These are phyloP conservation scores for Vanessa atalanta DNA, from an alignment of 1,140 invertebrate species.

Conservation along the genomic window DNA sequence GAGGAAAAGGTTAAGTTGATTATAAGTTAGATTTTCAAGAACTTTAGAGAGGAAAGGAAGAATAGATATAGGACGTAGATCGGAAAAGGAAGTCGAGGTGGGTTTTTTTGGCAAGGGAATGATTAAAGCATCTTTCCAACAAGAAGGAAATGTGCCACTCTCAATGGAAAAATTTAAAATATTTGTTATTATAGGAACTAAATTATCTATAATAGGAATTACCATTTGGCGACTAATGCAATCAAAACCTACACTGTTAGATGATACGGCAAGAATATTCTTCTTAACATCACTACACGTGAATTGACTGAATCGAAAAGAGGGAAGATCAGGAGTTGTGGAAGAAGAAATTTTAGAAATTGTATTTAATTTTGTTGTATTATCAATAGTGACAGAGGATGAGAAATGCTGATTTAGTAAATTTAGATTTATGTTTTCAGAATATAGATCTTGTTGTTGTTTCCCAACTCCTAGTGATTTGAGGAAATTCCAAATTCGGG, in stretches of 20 bases:
- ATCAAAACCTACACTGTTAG: too few relatives aligned
- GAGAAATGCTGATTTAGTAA: conserved; percentile 1
- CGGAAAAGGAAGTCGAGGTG: not conserved
- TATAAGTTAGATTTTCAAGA: not conserved
- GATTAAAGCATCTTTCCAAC: not conserved
- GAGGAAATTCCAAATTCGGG: not conserved
- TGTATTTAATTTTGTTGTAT: not conserved
- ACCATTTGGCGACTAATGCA: too few relatives aligned
- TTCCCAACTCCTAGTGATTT: not conserved
- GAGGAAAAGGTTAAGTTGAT: not conserved
- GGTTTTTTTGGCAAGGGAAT: not conserved
- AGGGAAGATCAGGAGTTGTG: too few relatives aligned
- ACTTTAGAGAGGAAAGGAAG: not conserved
- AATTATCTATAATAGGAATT: too few relatives aligned
- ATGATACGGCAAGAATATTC: too few relatives aligned
- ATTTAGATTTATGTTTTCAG: not conserved
- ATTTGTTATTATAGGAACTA: not conserved
- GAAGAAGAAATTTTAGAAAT: too few relatives aligned
- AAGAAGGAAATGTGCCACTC: not conserved
- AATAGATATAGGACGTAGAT: not conserved
- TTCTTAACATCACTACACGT: too few relatives aligned
- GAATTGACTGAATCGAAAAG: too few relatives aligned
- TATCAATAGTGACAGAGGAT: not conserved
- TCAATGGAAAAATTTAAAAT: not conserved
- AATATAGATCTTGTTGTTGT: not conserved